These are phyloP conservation scores for Calidris pugnax DNA, from an alignment of 2,113 vertebrate species.

Conservation along the genomic window DNA sequence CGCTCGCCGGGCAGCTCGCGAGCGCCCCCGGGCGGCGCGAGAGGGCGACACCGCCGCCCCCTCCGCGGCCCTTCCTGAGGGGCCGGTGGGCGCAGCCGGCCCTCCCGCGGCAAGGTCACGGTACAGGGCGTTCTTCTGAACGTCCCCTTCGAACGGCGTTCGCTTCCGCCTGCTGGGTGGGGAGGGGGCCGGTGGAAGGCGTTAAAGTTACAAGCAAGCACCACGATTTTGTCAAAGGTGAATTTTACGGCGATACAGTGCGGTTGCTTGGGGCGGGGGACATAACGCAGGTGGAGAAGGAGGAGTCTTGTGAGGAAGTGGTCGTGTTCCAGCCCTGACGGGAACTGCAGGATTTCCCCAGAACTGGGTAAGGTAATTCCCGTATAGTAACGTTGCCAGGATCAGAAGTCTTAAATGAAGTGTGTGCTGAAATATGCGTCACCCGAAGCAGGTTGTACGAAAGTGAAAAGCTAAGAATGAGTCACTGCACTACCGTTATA, in stretches of 20 bases:
- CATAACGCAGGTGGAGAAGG: not conserved
- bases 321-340: not conserved
- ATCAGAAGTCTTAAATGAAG: not conserved
- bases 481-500: not conserved
- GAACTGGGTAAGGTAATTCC: not conserved
- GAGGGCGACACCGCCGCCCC: no score
- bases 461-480: not conserved
- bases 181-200: not conserved
- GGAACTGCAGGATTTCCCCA: not conserved
- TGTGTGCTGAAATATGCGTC: accelerated
- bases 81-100: not conserved
- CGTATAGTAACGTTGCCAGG: no score
- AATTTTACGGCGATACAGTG: accelerated
- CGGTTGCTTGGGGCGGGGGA: accelerated
- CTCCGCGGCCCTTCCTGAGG: no score
- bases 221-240: not conserved
- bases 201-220: not conserved
- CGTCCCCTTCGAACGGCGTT: not conserved
- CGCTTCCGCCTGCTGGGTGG: accelerated
- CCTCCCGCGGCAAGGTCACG: no score
- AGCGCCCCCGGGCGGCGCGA: not conserved
- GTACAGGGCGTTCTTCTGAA: not conserved
- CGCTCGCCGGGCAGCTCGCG: not conserved
- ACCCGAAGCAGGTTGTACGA: no score
- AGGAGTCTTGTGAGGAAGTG: not conserved